Evolutionary conservation across 2,113 vertebrate species (phyloP).

Genomic region (Platycercus adscitus): DNA sequence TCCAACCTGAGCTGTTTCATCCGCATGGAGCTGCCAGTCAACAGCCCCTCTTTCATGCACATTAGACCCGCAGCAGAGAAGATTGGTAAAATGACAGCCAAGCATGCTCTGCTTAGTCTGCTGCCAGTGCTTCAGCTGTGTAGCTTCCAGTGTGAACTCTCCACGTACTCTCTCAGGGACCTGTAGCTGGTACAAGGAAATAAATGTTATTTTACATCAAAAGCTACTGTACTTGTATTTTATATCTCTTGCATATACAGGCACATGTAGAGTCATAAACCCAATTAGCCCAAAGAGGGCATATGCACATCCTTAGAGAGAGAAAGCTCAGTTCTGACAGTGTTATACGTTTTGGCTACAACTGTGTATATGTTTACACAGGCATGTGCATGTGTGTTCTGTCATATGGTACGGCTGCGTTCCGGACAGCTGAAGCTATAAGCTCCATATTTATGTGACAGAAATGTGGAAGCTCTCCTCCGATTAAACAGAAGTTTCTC

Average conservation of each 20-base stretch:
- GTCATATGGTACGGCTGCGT: conserved; percentile 19
- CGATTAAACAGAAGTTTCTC: conserved; percentile 35
- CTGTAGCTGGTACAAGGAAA: conserved; percentile 23
- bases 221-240: background rate
- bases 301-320: conserved; percentile 13
- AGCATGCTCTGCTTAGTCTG: background rate
- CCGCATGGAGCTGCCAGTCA: background rate
- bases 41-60: background rate
- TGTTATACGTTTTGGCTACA: conserved; percentile 15
- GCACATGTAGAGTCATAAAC: background rate
- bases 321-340: conserved; percentile 28
- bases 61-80: background rate
- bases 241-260: background rate
- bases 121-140: background rate
- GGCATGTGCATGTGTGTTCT: conserved; percentile 26
- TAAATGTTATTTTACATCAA: conserved; percentile 22
- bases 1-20: background rate
- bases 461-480: conserved; percentile 31
- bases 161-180: background rate
- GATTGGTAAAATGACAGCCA: background rate
- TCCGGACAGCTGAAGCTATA: conserved; percentile 36
- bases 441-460: conserved; percentile 41
- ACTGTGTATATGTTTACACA: conserved; percentile 35
- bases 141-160: background rate
- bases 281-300: background rate